phyloP scores from a whole-genome alignment of 1,140 invertebrate species.

The Anoplolepis gracilipes region DNA sequence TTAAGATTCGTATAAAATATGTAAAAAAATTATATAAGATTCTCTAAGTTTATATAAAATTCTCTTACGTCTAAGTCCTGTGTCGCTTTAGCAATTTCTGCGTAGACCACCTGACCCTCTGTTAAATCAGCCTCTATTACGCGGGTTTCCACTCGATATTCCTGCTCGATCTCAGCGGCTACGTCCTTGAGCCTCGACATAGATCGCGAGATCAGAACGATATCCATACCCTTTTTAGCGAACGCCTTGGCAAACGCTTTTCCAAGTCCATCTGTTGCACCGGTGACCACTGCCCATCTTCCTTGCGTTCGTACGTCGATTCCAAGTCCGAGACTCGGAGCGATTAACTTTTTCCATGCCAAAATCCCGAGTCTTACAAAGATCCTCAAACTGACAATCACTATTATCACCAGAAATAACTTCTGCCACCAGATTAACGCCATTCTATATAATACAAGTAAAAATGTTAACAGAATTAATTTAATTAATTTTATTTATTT shows the following conservation, averaged over 20 bases:
- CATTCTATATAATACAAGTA: slow-evolving; percentile 77
- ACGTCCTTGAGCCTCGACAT: slow-evolving; percentile 93
- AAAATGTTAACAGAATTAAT: too few species aligned
- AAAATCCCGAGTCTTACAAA: slow-evolving; percentile 74
- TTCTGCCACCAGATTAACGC: slow-evolving; percentile 82
- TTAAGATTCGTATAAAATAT: not conserved
- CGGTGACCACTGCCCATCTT: slow-evolving; percentile 92
- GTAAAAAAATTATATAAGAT: not conserved
- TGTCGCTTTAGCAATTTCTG: slow-evolving; percentile 91
- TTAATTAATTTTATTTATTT: slow-evolving; percentile 8
- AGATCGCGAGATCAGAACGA: slow-evolving; percentile 96
- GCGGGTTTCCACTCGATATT: slow-evolving; percentile 92
- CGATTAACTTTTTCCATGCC: slow-evolving; percentile 82
- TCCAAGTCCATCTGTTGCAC: slow-evolving; percentile 97
- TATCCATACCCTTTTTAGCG: slow-evolving; percentile 93
- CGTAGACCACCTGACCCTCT: slow-evolving; percentile 90
- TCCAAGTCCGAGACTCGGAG: slow-evolving; percentile 78
- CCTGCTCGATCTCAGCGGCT: slow-evolving; percentile 92
- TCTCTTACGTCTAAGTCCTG: slow-evolving; percentile 89
- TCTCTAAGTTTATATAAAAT: not conserved
- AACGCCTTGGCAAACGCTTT: slow-evolving; percentile 94
- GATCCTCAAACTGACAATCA: slow-evolving; percentile 78
- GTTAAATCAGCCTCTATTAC: slow-evolving; percentile 95
- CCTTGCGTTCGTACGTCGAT: slow-evolving; percentile 80
- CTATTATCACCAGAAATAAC: slow-evolving; percentile 79